A percentile compares a stretch with the other conserved stretches of the same genome.
These are phyloP conservation scores for Drosophila pseudoananassae DNA, from an alignment of 1,140 invertebrate species.

Conservation along the genomic window DNA sequence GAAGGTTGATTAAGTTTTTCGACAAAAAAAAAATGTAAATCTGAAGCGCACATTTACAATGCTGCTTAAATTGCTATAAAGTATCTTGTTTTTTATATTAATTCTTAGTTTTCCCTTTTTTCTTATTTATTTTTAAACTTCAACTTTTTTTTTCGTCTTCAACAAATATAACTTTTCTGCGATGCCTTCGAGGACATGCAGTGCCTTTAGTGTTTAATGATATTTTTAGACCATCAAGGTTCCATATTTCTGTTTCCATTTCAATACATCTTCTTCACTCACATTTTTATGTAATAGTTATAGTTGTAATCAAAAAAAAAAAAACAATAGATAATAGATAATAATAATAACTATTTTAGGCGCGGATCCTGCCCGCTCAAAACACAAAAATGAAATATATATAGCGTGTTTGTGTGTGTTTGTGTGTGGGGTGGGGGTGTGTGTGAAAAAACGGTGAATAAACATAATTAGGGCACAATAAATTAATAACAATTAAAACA, in stretches of 20 bases:
- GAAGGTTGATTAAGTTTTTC: conserved; percentile 54
- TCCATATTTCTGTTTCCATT: conserved; percentile 34
- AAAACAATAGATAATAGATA: conserved; percentile 6
- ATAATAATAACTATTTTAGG: conserved; percentile 46
- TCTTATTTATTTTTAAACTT: conserved; percentile 5
- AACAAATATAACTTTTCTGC: conserved; percentile 39
- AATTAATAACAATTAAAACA: conserved; percentile 78
- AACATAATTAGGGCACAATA: conserved; percentile 40
- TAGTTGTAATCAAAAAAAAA: not conserved
- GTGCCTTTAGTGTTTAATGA: conserved; percentile 56
- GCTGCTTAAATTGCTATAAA: conserved; percentile 79
- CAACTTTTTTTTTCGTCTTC: conserved; percentile 19
- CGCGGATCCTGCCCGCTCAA: conserved; percentile 74
- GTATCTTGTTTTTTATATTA: conserved; percentile 35
- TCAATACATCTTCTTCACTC: conserved; percentile 36
- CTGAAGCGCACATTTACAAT: conserved; percentile 80
- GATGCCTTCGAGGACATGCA: not conserved
- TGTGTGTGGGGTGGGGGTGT: conserved; percentile 2
- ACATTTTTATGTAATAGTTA: not conserved
- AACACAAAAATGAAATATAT: conserved; percentile 65
- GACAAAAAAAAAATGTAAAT: conserved; percentile 68
- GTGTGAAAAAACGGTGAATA: conserved; percentile 2
- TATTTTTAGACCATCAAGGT: conserved; percentile 84
- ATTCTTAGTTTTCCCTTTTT: not conserved
- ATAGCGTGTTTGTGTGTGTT: conserved; percentile 35